Conservation (phyloP, 1,140 invertebrate species). For the Gryon sp. region DNA sequence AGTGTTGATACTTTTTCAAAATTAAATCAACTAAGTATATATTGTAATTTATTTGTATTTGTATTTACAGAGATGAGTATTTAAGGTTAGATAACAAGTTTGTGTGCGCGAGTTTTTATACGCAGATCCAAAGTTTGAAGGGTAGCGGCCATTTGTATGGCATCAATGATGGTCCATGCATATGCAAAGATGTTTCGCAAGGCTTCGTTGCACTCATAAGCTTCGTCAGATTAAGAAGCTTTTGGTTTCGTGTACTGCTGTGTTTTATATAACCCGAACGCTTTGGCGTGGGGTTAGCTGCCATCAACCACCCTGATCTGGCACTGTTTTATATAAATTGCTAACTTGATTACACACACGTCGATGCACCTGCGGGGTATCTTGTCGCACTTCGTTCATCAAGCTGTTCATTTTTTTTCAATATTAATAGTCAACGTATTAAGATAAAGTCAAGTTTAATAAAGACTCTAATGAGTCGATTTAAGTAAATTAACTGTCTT, state of each 20-base stretch:
- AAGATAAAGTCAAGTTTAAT: too few species aligned
- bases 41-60: too few species aligned
- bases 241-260: constrained; percentile 66
- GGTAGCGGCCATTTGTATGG: constrained; percentile 68
- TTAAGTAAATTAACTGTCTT: too few species aligned
- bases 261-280: constrained; percentile 77
- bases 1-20: too few species aligned
- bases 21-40: too few species aligned
- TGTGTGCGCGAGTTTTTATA: constrained; percentile 31
- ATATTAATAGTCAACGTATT: too few species aligned
- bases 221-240: constrained; percentile 62
- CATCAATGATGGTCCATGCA: constrained; percentile 74
- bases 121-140: constrained; percentile 40
- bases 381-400: constrained; percentile 61
- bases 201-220: constrained; percentile 69
- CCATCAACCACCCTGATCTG: constrained; percentile 63
- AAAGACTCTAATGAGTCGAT: too few species aligned
- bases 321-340: constrained; percentile 76
- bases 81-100: too few species aligned
- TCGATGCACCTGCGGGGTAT: constrained; percentile 66
- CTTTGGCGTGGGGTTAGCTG: constrained; percentile 62
- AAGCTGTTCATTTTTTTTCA: too few species aligned
- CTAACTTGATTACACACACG: constrained; percentile 75
- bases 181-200: constrained; percentile 73
- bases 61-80: too few species aligned